phyloP scores from a whole-genome alignment of 2,888 invertebrate genomes.

The Thumatha senex region DNA sequence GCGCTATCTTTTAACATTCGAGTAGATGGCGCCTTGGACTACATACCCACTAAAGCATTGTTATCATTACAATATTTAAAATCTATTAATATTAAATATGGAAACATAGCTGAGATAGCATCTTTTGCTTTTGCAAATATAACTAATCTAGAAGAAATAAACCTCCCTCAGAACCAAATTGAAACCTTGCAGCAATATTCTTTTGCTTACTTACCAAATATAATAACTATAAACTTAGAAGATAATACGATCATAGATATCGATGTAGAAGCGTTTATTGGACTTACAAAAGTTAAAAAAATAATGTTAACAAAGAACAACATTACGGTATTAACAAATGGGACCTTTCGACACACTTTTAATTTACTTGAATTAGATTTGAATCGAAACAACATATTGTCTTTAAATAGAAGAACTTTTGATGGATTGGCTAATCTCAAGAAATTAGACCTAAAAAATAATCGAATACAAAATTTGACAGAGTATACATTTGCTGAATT shows the following conservation, averaged over 20 bases:
- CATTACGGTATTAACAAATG: constrained; percentile 92
- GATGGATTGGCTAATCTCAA: constrained; percentile 89
- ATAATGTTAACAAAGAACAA: constrained; percentile 94
- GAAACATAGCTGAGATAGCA: constrained; percentile 87
- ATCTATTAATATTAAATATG: constrained; percentile 88
- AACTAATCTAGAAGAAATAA: constrained; percentile 86
- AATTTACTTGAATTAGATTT: constrained; percentile 92
- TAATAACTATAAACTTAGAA: constrained; percentile 88
- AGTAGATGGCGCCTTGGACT: constrained; percentile 86
- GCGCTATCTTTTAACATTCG: constrained; percentile 89
- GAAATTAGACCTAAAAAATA: constrained; percentile 88
- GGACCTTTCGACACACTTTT: constrained; percentile 89
- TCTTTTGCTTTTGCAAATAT: constrained; percentile 90
- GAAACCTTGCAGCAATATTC: constrained; percentile 86
- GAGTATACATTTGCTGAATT: constrained; percentile 91
- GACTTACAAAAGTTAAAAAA: constrained; percentile 88
- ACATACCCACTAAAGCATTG: constrained; percentile 88
- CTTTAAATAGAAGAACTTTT: constrained; percentile 90
- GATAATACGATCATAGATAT: constrained; percentile 91
- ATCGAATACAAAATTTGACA: constrained; percentile 90
- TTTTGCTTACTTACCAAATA: constrained; percentile 88
- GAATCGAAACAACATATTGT: constrained; percentile 89
- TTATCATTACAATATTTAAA: constrained; percentile 86
- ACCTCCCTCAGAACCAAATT: constrained; percentile 88
- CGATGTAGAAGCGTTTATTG: constrained; percentile 88